phyloP scores from a whole-genome alignment of 2,113 vertebrate genomes.

The Melanostigma gelatinosum region DNA sequence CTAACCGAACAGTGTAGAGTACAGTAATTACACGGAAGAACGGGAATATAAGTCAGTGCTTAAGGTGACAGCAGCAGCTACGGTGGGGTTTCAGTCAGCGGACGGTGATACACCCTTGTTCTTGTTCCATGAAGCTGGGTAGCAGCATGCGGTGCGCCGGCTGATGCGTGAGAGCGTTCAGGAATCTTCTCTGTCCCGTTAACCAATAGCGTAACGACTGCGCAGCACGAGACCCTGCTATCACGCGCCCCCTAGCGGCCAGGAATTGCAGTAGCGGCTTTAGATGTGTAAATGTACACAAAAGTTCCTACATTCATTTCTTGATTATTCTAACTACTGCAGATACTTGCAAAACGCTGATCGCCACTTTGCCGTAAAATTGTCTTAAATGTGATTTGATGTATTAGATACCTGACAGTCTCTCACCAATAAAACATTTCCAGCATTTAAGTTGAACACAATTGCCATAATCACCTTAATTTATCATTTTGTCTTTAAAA shows the following conservation, averaged over 20 bases:
- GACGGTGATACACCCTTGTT: conserved; percentile 63
- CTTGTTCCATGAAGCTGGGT: conserved; percentile 75
- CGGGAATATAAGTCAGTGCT: conserved; percentile 22
- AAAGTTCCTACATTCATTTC: not conserved
- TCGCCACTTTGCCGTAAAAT: too few relatives aligned
- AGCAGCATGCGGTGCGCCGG: conserved; percentile 74
- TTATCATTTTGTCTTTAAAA: not conserved
- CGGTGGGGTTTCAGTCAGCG: conserved; percentile 46
- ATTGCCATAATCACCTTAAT: not conserved
- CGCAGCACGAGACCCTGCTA: not conserved
- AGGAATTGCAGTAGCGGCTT: not conserved
- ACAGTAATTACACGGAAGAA: conserved; percentile 29
- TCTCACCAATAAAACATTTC: not conserved
- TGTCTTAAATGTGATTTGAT: not conserved
- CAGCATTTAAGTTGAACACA: not conserved
- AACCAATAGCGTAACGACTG: conserved; percentile 60
- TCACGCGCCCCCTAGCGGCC: conserved; percentile 9
- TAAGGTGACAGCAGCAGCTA: conserved; percentile 29
- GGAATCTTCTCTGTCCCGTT: conserved; percentile 65
- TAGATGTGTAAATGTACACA: too few relatives aligned
- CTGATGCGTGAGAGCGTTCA: conserved; percentile 67
- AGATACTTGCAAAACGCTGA: not conserved
- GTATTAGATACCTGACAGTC: not conserved
- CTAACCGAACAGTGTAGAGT: conserved; percentile 5
- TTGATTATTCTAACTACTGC: not conserved